Percentiles rank a stretch among this genome's conserved stretches.
These are phyloP conservation scores for Acanthosepion esculentum DNA, from an alignment of 2,888 invertebrate genomes.

Conservation along the genomic window DNA sequence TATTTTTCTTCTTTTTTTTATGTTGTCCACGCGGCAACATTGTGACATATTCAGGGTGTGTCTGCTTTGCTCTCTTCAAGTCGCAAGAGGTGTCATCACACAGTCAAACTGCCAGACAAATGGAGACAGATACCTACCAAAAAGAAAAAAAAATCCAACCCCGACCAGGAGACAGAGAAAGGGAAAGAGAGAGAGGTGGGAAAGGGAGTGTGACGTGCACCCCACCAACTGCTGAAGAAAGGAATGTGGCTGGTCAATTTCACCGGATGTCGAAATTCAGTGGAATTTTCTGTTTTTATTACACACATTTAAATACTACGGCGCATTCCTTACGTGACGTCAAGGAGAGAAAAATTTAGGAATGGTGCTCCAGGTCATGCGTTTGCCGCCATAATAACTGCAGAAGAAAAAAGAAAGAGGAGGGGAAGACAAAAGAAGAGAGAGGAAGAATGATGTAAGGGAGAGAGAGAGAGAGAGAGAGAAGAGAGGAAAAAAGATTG, in stretches of 20 bases:
- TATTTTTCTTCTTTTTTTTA: neutral
- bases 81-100: slow-evolving; percentile 13
- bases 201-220: neutral
- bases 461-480: too few species aligned
- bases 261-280: slow-evolving; percentile 33
- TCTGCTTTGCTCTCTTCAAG: neutral
- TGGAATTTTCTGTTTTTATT: neutral
- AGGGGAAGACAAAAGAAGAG: neutral
- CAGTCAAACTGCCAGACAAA: neutral
- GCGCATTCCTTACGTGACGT: neutral
- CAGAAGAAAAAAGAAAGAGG: neutral
- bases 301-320: slow-evolving; percentile 33
- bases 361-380: neutral
- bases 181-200: neutral
- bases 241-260: slow-evolving; percentile 33
- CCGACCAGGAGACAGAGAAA: neutral
- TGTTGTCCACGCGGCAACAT: neutral
- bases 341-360: neutral
- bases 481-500: too few species aligned
- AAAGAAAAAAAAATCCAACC: neutral
- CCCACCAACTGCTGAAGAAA: neutral
- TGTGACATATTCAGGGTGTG: neutral
- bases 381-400: neutral
- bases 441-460: neutral
- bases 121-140: neutral